Conservation (phyloP, 2,888 invertebrate species). For the Uloborus plumipes region DNA sequence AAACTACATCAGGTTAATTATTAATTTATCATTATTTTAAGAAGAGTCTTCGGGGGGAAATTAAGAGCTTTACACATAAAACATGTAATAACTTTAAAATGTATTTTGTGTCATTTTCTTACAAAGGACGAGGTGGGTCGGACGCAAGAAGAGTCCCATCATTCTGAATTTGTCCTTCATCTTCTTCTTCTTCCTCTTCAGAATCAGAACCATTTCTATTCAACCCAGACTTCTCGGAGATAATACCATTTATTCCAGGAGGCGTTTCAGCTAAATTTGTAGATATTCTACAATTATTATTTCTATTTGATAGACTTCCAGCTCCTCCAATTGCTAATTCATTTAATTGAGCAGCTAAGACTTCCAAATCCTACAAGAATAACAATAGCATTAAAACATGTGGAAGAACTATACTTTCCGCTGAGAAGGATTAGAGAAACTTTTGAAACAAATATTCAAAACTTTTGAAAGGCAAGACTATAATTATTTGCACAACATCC, state of each 20-base stretch:
- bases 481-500: too few relatives aligned
- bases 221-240: conserved; percentile 41
- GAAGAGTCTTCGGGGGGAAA: too few relatives aligned
- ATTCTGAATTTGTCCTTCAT: conserved; percentile 79
- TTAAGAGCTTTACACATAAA: not conserved
- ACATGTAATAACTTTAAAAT: conserved; percentile 27
- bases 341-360: conserved; percentile 94
- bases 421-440: not conserved
- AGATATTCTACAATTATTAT: conserved; percentile 43
- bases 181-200: conserved; percentile 68
- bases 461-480: too few relatives aligned
- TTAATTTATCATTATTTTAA: too few relatives aligned
- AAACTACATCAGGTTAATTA: too few relatives aligned
- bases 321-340: conserved; percentile 82
- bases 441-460: not conserved
- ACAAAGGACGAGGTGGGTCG: conserved; percentile 96
- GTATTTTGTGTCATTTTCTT: conserved; percentile 65
- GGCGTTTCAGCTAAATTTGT: conserved; percentile 49
- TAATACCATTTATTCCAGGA: conserved; percentile 51
- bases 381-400: too few relatives aligned
- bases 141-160: conserved; percentile 96
- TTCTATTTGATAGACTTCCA: conserved; percentile 37
- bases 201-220: conserved; percentile 68
- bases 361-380: conserved; percentile 88
- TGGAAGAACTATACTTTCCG: not conserved